A percentile compares a stretch with the other conserved stretches of the same genome.
These are phyloP conservation scores for Spatulosminthurus flaviceps DNA, from an alignment of 2,888 invertebrate genomes.

Conservation along the genomic window DNA sequence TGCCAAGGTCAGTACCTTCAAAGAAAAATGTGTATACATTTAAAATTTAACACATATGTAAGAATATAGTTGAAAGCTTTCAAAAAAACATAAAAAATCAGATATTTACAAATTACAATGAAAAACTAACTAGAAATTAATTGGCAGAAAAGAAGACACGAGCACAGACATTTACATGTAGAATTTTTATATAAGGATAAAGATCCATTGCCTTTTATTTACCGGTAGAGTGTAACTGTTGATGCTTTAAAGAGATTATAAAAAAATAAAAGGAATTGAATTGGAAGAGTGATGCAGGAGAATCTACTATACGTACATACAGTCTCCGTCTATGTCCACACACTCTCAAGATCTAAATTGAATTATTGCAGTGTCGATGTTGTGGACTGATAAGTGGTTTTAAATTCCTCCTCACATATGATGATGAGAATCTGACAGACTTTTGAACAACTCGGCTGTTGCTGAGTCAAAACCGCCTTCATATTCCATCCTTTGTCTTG, in stretches of 20 bases:
- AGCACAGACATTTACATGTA: too few species aligned
- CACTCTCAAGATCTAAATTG: conserved; percentile 18
- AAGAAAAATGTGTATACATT: not conserved
- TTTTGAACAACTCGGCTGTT: not conserved
- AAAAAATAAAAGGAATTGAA: too few species aligned
- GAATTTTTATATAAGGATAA: too few species aligned
- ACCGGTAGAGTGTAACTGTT: conserved; percentile 8
- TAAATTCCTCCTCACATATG: too few species aligned
- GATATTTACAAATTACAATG: too few species aligned
- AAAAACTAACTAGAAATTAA: too few species aligned
- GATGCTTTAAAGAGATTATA: not conserved
- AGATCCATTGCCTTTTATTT: not conserved
- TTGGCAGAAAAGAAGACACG: too few species aligned
- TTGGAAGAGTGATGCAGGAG: not conserved
- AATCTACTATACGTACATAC: too few species aligned
- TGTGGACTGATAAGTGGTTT: not conserved
- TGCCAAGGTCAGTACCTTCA: not conserved
- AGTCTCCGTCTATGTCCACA: too few species aligned
- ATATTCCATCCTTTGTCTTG: not conserved
- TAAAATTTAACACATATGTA: not conserved
- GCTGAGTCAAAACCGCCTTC: not conserved
- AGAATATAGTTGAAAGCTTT: too few species aligned
- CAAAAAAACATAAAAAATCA: too few species aligned
- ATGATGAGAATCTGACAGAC: not conserved
- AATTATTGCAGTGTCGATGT: not conserved